Percentiles rank a stretch among this genome's conserved stretches.
Evolutionary conservation across 2,797 vertebrate genomes (phyloP).

Genomic region (Kryptolebias ocellatus): DNA sequence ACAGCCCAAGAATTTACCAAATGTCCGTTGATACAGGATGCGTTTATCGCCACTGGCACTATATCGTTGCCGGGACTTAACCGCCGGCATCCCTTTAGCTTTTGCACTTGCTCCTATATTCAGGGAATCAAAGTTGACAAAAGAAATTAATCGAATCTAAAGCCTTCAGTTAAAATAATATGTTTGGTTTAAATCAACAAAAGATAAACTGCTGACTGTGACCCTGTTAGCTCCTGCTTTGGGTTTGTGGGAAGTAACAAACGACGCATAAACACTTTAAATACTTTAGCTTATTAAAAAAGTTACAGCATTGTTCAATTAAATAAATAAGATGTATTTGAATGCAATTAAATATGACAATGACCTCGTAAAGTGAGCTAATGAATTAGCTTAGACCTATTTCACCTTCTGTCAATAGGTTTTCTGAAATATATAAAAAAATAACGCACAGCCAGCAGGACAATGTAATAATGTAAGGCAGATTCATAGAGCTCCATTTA

Average conservation of each 20-base stretch:
- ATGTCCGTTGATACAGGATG: not conserved
- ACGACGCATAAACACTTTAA: constrained; percentile 21
- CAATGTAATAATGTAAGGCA: constrained; percentile 23
- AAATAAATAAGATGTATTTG: not conserved
- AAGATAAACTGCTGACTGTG: constrained; percentile 29
- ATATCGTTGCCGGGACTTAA: no score
- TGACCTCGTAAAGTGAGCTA: not conserved
- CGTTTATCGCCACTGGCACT: no score
- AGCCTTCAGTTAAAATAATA: constrained; percentile 31
- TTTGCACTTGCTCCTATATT: constrained; percentile 19
- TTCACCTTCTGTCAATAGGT: not conserved
- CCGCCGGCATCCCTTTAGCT: no score
- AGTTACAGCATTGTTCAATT: not conserved
- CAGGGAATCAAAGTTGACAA: constrained; percentile 38
- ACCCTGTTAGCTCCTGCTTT: constrained; percentile 29
- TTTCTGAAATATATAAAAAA: constrained; percentile 17
- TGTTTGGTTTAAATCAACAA: constrained; percentile 34
- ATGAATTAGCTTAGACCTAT: not conserved
- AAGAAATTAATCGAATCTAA: constrained; percentile 48
- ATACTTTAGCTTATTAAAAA: no score
- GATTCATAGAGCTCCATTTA: constrained; percentile 46
- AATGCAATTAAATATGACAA: constrained; percentile 16
- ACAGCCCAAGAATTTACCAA: constrained; percentile 5
- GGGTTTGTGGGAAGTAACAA: constrained; percentile 17
- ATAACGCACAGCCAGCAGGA: constrained; percentile 8